Percentiles rank a stretch among this genome's conserved stretches.
Evolutionary conservation across 2,888 invertebrate genomes (phyloP).

Genomic region (Chouioia cunea): DNA sequence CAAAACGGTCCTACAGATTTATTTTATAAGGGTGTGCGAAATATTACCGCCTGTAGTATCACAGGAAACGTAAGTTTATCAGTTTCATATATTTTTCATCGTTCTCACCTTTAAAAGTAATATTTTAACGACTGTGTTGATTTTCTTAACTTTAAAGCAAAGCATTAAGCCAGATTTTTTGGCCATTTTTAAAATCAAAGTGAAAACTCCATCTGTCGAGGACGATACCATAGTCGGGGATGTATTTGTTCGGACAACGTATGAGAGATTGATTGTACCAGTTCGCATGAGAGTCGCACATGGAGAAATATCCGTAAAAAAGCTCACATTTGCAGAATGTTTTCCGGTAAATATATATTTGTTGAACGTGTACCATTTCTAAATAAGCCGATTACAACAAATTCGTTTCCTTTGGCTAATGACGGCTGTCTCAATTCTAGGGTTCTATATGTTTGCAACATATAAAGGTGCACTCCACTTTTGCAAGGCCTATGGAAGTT

Average conservation of each 20-base stretch:
- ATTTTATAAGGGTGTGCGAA: conserved; percentile 62
- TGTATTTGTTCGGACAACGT: conserved; percentile 80
- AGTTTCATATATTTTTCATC: background rate
- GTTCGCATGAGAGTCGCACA: conserved; percentile 81
- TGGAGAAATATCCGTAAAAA: conserved; percentile 75
- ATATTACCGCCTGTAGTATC: conserved; percentile 64
- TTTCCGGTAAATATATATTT: conserved; percentile 78
- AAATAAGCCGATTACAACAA: background rate
- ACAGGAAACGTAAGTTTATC: conserved; percentile 61
- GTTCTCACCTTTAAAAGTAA: conserved; percentile 9
- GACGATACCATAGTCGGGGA: conserved; percentile 78
- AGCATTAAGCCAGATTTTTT: conserved; percentile 73
- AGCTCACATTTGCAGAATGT: conserved; percentile 80
- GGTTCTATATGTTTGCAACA: conserved; percentile 83
- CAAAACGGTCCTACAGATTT: conserved; percentile 69
- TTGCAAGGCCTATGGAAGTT: conserved; percentile 84
- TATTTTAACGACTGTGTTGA: conserved; percentile 1
- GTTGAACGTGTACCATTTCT: conserved; percentile 11
- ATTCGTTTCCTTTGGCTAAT: background rate
- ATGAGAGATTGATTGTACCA: conserved; percentile 78
- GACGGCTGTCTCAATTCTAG: conserved; percentile 67
- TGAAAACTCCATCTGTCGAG: conserved; percentile 78
- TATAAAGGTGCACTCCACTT: conserved; percentile 85
- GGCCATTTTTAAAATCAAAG: conserved; percentile 79
- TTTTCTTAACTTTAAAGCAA: conserved; percentile 66